Conservation (phyloP, 1,140 invertebrate genomes). For the Campoletis sonorensis region DNA sequence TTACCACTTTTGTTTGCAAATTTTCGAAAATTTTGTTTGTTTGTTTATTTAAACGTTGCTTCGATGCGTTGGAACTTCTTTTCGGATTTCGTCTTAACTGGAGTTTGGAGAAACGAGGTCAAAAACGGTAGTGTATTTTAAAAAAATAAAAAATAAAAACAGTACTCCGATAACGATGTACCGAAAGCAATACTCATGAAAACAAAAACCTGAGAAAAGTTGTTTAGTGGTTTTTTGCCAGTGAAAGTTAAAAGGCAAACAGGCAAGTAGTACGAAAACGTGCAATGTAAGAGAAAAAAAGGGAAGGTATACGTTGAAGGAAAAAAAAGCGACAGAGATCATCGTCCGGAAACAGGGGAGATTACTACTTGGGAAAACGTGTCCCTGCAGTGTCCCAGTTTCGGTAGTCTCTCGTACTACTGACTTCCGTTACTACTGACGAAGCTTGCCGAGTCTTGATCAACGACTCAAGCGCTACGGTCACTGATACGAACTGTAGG, state of each 20-base stretch:
- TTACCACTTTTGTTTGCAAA: no score
- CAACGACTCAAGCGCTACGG: background rate
- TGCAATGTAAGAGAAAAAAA: background rate
- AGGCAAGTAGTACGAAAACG: slow-evolving; percentile 22
- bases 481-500: background rate
- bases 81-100: no score
- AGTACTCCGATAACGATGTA: background rate
- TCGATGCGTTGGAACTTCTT: no score
- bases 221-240: slow-evolving; percentile 4
- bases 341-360: slow-evolving; percentile 6
- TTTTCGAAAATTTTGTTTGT: no score
- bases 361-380: slow-evolving; percentile 36
- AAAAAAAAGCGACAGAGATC: slow-evolving; percentile 26
- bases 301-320: background rate
- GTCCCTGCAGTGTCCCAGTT: slow-evolving; percentile 39
- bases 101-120: no score
- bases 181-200: no score
- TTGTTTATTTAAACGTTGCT: no score
- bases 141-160: no score
- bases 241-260: slow-evolving; percentile 26
- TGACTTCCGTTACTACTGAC: background rate
- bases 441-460: background rate
- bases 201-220: slow-evolving; percentile 8
- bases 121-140: no score
- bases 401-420: background rate